These are phyloP conservation scores for Eufriesea mexicana DNA, from an alignment of 1,140 invertebrate genomes.

Conservation along the genomic window DNA sequence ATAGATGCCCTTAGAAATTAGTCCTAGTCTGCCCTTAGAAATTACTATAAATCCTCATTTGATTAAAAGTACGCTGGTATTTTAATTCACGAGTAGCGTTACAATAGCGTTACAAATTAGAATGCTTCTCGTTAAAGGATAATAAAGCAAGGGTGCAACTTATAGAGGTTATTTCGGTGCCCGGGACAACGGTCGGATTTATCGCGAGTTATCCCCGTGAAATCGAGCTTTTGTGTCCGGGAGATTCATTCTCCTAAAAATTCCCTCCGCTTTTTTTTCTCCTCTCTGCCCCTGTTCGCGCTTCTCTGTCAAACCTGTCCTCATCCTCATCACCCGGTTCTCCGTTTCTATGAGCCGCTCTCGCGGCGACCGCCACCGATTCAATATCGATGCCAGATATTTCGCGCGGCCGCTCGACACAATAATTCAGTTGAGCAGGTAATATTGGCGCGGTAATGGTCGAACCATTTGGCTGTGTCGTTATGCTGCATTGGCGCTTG, in stretches of 20 bases:
- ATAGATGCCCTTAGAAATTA: too few relatives aligned
- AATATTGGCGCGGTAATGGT: constrained; percentile 78
- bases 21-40: too few relatives aligned
- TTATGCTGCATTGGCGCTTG: constrained; percentile 77
- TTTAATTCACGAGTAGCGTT: too few relatives aligned
- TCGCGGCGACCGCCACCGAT: constrained; percentile 60
- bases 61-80: too few relatives aligned
- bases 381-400: constrained; percentile 80
- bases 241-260: constrained; percentile 74
- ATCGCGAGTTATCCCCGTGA: constrained; percentile 73
- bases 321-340: constrained; percentile 35
- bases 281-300: not conserved
- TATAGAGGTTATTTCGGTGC: not conserved
- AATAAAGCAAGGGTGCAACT: not conserved
- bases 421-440: constrained; percentile 80
- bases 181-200: constrained; percentile 54
- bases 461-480: constrained; percentile 77
- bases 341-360: constrained; percentile 19
- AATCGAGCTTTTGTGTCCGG: constrained; percentile 72
- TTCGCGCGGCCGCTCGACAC: constrained; percentile 75
- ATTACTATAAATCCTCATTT: too few relatives aligned
- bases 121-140: not conserved
- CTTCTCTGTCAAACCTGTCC: constrained; percentile 34
- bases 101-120: too few relatives aligned
- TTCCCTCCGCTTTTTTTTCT: constrained; percentile 10